phyloP scores from a whole-genome alignment of 2,888 invertebrate species.

The Sarcophaga rosellei region DNA sequence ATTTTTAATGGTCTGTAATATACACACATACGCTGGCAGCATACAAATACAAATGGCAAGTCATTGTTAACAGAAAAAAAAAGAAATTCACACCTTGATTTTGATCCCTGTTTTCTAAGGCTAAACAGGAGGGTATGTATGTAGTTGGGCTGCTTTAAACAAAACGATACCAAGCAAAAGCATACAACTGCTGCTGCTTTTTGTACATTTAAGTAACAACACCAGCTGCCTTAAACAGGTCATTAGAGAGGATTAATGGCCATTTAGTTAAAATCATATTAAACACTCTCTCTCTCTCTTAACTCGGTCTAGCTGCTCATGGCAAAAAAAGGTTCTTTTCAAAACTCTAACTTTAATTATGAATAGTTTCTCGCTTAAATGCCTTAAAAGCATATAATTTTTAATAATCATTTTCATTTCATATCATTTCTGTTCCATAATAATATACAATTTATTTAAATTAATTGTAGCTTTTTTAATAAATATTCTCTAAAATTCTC shows the following conservation, averaged over 20 bases:
- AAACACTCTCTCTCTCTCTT: constrained; percentile 22
- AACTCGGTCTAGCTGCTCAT: too few relatives aligned
- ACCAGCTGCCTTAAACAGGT: constrained; percentile 63
- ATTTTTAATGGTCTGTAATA: constrained; percentile 2
- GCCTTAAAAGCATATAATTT: too few relatives aligned
- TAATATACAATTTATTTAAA: constrained; percentile 56
- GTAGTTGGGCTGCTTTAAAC: neutral
- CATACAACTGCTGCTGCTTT: too few relatives aligned
- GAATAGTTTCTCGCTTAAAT: neutral
- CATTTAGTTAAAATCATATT: constrained; percentile 60
- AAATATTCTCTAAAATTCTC: neutral
- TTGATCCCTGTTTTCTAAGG: constrained; percentile 19
- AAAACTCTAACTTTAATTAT: neutral
- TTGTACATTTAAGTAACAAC: constrained; percentile 12
- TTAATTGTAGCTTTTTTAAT: constrained; percentile 35
- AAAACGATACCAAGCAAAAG: too few relatives aligned
- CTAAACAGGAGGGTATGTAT: neutral
- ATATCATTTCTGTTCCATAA: constrained; percentile 32
- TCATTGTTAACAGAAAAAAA: neutral
- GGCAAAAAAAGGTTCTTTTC: too few relatives aligned
- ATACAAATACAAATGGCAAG: neutral
- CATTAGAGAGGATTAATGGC: constrained; percentile 65
- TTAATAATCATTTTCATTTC: neutral
- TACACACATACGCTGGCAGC: too few relatives aligned
- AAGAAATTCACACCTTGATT: constrained; percentile 54